Evolutionary conservation across 2,797 vertebrate species (phyloP).

Genomic region (Platalea minor): DNA sequence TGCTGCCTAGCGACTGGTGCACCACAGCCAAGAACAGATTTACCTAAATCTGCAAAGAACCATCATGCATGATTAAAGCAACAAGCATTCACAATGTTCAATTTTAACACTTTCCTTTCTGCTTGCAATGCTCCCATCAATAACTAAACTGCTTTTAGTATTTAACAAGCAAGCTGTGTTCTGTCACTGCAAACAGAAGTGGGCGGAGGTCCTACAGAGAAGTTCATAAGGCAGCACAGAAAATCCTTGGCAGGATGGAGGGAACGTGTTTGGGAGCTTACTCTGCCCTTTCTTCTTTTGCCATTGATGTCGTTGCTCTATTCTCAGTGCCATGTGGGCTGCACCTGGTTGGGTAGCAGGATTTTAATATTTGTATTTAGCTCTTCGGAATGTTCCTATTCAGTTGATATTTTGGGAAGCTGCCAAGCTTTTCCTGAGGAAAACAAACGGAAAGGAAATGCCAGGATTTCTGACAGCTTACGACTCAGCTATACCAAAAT

Average conservation of each 20-base stretch:
- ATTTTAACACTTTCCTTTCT: background rate
- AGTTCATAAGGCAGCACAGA: background rate
- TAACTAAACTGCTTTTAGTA: background rate
- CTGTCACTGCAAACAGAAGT: background rate
- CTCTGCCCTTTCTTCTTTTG: background rate
- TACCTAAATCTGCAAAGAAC: background rate
- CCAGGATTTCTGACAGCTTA: constrained; percentile 9
- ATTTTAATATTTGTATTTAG: background rate
- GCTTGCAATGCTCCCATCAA: background rate
- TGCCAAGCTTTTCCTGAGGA: constrained; percentile 39
- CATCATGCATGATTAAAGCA: background rate
- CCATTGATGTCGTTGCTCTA: background rate
- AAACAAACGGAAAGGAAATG: constrained; percentile 39
- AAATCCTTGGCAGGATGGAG: background rate
- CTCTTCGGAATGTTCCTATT: constrained; percentile 18
- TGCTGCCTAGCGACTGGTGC: background rate
- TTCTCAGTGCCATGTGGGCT: background rate
- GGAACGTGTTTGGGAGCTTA: background rate
- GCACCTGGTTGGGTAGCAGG: constrained; percentile 2
- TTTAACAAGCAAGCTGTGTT: background rate
- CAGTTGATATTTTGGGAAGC: background rate
- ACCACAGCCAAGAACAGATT: background rate
- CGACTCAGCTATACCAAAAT: background rate
- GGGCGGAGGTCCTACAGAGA: background rate
- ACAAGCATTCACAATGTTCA: background rate